Conservation (phyloP, 2,113 vertebrate species). For the Psittacula cyanocephala region DNA sequence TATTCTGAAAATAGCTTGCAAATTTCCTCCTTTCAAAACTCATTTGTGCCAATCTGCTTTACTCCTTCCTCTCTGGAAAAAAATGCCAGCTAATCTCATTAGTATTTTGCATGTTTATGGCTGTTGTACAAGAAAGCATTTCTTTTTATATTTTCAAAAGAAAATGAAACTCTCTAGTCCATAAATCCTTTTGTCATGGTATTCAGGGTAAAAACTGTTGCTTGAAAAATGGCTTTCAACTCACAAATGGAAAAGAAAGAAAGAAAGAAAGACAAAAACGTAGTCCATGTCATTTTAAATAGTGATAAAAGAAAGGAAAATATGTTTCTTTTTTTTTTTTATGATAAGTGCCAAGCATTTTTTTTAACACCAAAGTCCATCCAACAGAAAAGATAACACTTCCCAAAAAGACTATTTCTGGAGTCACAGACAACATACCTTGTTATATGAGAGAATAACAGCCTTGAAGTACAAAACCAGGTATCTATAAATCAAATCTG, state of each 20-base stretch:
- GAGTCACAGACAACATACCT: neutral
- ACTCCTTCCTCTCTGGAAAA: constrained; percentile 35
- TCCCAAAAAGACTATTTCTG: neutral
- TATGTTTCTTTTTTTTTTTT: neutral
- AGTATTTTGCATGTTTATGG: constrained; percentile 43
- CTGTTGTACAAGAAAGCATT: neutral
- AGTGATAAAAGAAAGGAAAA: neutral
- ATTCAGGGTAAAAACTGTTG: neutral
- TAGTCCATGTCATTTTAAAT: neutral
- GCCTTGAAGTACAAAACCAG: neutral
- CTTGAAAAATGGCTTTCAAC: neutral
- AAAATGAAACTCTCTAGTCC: neutral
- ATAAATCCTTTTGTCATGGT: constrained; percentile 12
- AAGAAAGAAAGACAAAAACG: neutral
- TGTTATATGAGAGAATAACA: neutral
- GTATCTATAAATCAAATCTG: neutral
- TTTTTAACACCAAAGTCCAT: neutral
- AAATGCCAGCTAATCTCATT: constrained; percentile 38
- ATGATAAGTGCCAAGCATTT: neutral
- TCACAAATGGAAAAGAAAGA: neutral
- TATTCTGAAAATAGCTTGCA: constrained; percentile 52
- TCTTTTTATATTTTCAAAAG: constrained; percentile 1
- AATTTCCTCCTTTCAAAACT: constrained; percentile 50
- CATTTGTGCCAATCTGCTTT: constrained; percentile 44
- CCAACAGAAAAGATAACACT: neutral